Evolutionary conservation across 2,113 vertebrate species (phyloP).

Genomic region (Rhombomys opimus): DNA sequence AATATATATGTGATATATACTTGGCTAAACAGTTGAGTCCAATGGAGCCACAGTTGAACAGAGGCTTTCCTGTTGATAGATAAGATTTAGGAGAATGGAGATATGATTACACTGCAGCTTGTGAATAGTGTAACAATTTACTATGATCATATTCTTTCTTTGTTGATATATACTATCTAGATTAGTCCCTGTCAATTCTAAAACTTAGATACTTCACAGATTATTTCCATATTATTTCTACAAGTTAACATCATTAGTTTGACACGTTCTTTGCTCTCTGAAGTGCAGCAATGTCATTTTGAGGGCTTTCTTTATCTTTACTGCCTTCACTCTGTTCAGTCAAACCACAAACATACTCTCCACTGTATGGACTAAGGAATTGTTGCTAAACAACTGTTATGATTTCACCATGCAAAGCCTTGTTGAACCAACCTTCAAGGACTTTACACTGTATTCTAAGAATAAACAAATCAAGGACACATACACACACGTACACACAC

Average conservation of each 20-base stretch:
- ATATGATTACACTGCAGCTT: background rate
- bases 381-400: background rate
- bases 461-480: background rate
- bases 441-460: background rate
- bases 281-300: background rate
- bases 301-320: background rate
- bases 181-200: background rate
- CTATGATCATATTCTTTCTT: background rate
- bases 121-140: background rate
- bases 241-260: background rate
- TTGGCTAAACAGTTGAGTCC: background rate
- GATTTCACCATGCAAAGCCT: background rate
- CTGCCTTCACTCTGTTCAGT: background rate
- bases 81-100: background rate
- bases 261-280: background rate
- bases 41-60: background rate
- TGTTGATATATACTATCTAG: background rate
- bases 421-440: background rate
- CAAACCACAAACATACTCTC: background rate
- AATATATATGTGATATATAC: background rate
- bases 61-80: background rate
- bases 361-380: background rate
- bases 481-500: background rate
- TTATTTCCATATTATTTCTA: background rate
- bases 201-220: background rate